Conservation (phyloP, 2,797 vertebrate species). For the Octomys mimax region DNA sequence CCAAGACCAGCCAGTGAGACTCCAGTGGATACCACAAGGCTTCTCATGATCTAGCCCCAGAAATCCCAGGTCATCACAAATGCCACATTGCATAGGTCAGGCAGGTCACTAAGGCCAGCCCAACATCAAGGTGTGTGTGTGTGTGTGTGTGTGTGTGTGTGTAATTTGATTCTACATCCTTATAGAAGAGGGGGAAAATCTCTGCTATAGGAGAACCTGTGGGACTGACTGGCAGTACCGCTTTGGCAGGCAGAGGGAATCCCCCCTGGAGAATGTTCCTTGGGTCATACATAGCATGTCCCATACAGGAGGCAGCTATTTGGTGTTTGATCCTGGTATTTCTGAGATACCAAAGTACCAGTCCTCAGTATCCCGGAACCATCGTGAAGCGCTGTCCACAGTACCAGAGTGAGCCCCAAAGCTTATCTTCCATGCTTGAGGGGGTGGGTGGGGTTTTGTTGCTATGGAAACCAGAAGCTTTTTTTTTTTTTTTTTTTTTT, state of each 20-base stretch:
- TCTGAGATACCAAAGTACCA: background rate
- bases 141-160: background rate
- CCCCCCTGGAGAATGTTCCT: background rate
- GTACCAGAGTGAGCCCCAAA: background rate
- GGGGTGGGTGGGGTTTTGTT: background rate
- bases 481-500: too few species aligned
- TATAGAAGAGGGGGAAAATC: background rate
- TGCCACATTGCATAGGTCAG: too few species aligned
- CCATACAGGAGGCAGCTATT: fast-evolving
- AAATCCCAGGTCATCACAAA: background rate
- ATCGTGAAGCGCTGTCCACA: background rate
- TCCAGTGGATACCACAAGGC: too few species aligned
- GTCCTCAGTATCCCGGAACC: background rate
- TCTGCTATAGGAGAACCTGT: background rate
- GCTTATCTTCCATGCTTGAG: background rate
- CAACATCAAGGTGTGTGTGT: background rate
- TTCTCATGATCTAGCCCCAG: background rate
- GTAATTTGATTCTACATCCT: fast-evolving
- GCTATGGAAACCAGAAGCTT: background rate
- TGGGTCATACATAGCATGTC: background rate
- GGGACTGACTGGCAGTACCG: background rate
- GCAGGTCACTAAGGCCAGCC: background rate
- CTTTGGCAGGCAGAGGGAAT: fast-evolving
- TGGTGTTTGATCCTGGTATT: background rate
- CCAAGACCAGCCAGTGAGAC: background rate